phyloP scores from a whole-genome alignment of 2,888 invertebrate species.

The Aleiodes testaceus region DNA sequence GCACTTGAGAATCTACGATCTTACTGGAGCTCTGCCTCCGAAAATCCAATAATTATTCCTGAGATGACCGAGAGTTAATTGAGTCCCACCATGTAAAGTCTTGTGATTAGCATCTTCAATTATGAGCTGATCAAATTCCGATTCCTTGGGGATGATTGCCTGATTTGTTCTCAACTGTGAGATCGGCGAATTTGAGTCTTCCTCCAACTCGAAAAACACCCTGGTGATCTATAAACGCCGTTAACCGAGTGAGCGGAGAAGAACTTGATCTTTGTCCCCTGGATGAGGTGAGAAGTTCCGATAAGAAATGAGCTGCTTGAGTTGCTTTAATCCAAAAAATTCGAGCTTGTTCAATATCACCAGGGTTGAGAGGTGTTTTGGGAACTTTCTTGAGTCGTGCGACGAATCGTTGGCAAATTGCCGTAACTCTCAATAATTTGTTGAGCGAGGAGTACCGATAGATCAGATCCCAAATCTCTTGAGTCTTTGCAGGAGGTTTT shows the following conservation, averaged over 20 bases:
- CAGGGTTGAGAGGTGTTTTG: not conserved
- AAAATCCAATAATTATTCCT: too few relatives aligned
- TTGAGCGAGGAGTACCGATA: too few relatives aligned
- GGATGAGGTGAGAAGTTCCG: conserved; percentile 4
- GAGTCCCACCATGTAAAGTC: too few relatives aligned
- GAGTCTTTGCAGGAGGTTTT: not conserved
- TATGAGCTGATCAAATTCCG: too few relatives aligned
- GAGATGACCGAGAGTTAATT: too few relatives aligned
- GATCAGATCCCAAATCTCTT: not conserved
- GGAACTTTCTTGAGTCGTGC: not conserved
- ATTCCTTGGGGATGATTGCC: too few relatives aligned
- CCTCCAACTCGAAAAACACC: conserved; percentile 42
- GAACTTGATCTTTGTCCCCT: conserved; percentile 6
- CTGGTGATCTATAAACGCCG: conserved; percentile 27
- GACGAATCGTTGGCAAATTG: conserved; percentile 1
- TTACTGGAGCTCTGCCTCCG: too few relatives aligned
- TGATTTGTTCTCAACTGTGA: not conserved
- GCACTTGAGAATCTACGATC: too few relatives aligned
- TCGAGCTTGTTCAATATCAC: not conserved
- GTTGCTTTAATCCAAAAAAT: not conserved
- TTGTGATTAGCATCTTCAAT: too few relatives aligned
- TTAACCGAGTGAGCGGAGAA: conserved; percentile 17
- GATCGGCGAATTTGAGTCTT: conserved; percentile 36
- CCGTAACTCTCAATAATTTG: not conserved
- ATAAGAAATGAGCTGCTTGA: not conserved